Evolutionary conservation across 1,140 invertebrate genomes (phyloP).

Genomic region (Lepidotrigona ventralis): DNA sequence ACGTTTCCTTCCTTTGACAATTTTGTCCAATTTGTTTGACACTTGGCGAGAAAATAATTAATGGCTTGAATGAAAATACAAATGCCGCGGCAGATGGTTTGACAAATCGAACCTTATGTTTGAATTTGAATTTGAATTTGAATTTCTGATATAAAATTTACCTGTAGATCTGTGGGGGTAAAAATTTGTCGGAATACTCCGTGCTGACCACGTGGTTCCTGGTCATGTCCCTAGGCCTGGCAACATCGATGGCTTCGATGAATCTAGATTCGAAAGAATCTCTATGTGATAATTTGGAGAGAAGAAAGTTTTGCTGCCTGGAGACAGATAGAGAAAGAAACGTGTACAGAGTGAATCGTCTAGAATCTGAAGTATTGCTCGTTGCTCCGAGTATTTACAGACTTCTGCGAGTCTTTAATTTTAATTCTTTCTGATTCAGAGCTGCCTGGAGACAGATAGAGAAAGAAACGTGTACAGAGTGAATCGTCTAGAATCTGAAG

Average conservation of each 20-base stretch:
- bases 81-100: not conserved
- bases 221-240: conserved; percentile 80
- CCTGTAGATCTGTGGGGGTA: conserved; percentile 79
- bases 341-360: not conserved
- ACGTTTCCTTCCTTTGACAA: too few species aligned
- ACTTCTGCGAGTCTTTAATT: too few species aligned
- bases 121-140: not conserved
- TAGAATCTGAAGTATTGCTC: not conserved
- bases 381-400: not conserved
- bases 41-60: not conserved
- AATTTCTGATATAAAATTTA: conserved; percentile 47
- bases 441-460: conserved; percentile 19
- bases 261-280: conserved; percentile 70
- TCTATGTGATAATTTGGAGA: not conserved
- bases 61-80: too few species aligned
- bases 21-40: too few species aligned
- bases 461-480: not conserved
- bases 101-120: not conserved
- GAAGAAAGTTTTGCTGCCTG: conserved; percentile 2
- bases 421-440: too few species aligned
- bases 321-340: conserved; percentile 1
- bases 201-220: conserved; percentile 79
- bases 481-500: not conserved
- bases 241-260: conserved; percentile 78
- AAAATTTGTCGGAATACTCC: conserved; percentile 77